These are phyloP conservation scores for Cydia amplana DNA, from an alignment of 1,140 invertebrate genomes.

Conservation along the genomic window DNA sequence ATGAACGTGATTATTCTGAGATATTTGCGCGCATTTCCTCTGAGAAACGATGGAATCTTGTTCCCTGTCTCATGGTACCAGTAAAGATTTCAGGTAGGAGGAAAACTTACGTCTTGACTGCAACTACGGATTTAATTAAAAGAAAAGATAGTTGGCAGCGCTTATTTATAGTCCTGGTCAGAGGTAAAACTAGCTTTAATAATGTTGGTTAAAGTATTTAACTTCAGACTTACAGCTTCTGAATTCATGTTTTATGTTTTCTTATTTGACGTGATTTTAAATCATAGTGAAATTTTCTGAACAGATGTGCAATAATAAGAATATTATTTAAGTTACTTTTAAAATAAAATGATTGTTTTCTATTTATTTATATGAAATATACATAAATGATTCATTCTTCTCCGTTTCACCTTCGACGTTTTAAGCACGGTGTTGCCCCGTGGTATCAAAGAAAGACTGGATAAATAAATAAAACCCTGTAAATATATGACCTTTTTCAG, in stretches of 20 bases:
- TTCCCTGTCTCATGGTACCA: background rate
- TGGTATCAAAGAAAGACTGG: too few species aligned
- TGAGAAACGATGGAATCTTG: background rate
- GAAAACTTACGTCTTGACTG: slow-evolving; percentile 1
- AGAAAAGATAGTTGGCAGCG: background rate
- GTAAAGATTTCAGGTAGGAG: slow-evolving; percentile 1
- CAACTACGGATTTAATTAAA: slow-evolving; percentile 17
- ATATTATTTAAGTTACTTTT: background rate
- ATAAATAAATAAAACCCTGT: too few species aligned
- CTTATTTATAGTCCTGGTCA: slow-evolving; percentile 6
- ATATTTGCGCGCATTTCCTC: background rate
- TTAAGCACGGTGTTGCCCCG: too few species aligned
- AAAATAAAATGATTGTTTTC: background rate
- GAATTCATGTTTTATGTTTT: background rate
- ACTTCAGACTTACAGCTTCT: background rate
- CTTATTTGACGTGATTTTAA: background rate
- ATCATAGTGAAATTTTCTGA: background rate
- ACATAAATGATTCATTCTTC: too few species aligned
- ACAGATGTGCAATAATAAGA: background rate
- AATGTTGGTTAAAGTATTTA: slow-evolving; percentile 15
- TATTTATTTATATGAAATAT: too few species aligned
- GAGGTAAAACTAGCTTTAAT: background rate
- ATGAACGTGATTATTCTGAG: background rate
- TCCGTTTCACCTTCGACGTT: too few species aligned
- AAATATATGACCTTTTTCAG: too few species aligned